phyloP scores from a whole-genome alignment of 2,113 vertebrate genomes.

The Tapirus terrestris region DNA sequence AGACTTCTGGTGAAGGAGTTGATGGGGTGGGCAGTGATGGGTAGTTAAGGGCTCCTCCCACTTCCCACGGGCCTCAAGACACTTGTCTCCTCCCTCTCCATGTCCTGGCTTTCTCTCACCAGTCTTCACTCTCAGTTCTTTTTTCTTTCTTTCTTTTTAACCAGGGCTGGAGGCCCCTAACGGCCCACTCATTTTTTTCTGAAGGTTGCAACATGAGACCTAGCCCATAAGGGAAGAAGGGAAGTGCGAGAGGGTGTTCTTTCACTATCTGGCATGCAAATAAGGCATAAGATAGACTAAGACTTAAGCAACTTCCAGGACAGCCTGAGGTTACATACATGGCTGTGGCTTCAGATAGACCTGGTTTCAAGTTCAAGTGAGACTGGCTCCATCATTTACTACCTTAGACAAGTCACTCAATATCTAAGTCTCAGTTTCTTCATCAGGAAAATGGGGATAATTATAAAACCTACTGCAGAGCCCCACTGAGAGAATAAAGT shows the following conservation, averaged over 20 bases:
- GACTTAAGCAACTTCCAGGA: background rate
- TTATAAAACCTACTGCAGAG: background rate
- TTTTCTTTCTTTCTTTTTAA: background rate
- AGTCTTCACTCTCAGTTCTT: conserved; percentile 1
- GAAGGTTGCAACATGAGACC: background rate
- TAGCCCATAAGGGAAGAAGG: background rate
- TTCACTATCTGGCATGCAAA: background rate
- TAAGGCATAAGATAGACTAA: background rate
- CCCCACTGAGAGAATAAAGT: background rate
- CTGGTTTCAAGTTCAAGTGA: background rate
- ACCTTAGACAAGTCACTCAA: background rate
- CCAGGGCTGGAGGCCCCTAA: background rate
- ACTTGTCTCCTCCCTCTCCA: background rate
- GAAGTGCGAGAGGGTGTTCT: background rate
- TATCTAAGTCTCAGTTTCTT: conserved; percentile 2
- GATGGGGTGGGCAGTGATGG: background rate
- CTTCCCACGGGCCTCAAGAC: background rate
- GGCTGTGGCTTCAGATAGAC: background rate
- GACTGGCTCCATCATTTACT: background rate
- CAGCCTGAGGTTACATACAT: background rate
- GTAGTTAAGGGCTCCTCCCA: background rate
- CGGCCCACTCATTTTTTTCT: background rate
- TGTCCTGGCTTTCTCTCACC: background rate
- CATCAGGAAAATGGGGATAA: background rate
- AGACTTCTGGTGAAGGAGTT: background rate